Evolutionary conservation across 2,113 vertebrate species (phyloP), one percentile per base, ranked within the genome.

Genomic region (Campylorhamphus procurvoides): DNA sequence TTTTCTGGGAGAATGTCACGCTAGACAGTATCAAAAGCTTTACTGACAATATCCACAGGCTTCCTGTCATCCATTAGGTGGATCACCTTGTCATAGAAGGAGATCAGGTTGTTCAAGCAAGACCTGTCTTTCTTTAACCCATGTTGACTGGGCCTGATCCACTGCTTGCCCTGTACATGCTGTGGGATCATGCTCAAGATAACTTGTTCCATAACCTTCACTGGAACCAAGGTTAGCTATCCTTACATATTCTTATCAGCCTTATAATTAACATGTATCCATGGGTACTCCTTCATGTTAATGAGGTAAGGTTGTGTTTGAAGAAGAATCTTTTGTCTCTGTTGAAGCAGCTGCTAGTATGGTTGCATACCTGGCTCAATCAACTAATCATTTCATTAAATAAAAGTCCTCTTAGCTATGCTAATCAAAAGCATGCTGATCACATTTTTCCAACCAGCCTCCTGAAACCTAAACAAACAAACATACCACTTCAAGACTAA

Each of bases 341-440:
- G 31, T 42, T 67, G 90, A 96, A 96, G 39, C 82, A 95, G 92
- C 76, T 96, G 63, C 62, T 59, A 84, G 5, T 96, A 53, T 67
- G 52, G 56, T 66, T 94, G 81, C 39, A 80, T 94, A 93, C 76
- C 55, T 85, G 68, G 69, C 40, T 95, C 82, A 96, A 90, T 96
- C 62, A 92, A 96, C 79, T 96, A 97, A 96, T 96, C 80, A 97
- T 96, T 97, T 90, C 53, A 84, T 97, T 97, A 94, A 95, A 79
- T 6, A 16, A 37, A 90, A 90, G 35, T 93, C 66, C 93, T 71
- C 87, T 93, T 87, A 79, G 69, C 42, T 60, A 58, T 84, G 90
- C 66, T 76, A 87, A 94, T 93, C 87, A 90, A 95, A 95, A 90
- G 42, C 33, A 74, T 49, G 33, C 63, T 95, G 44, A 78, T 71